Evolutionary conservation across 1,140 invertebrate genomes (phyloP), one percentile per base, ranked within the genome.

Genomic region (Drosophila ficusphila): DNA sequence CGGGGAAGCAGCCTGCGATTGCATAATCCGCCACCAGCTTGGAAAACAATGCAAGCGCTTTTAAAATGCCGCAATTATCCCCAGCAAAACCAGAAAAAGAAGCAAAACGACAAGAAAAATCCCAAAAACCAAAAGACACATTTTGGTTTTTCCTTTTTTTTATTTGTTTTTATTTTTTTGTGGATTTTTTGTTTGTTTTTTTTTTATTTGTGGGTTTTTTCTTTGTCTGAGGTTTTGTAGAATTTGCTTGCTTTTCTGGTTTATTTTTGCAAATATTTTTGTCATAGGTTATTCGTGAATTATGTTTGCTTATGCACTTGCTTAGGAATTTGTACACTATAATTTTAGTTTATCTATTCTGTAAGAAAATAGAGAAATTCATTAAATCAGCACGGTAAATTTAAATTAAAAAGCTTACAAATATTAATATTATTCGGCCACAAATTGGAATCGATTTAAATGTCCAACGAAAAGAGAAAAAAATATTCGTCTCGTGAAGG

Each of bases 1-100:
- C 14, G 11, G 52, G 54, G 54, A 58, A 60, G 57, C 54, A 39
- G 54, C 23, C 47, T 71, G 46, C 39, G 25, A 73, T 81, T 85
- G 76, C 81, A 85, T 86, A 85, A 85, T 76, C 71, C 60, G 27
- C 60, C 79, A 58, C 34, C 51, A 85, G 58, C 62, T 73, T 39
- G 69, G 70, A 74, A 65, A 76, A 86, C 81, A 85, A 85, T 76
- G 81, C 76, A 64, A 86, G 73, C 75, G 73, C 51, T 61, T 86
- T 79, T 79, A 79, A 86, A 85, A 86, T 86, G 81, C 81, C 81
- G 81, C 81, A 86, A 85, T 85, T 85, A 85, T 86, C 72, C 42
- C 52, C 65, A 56, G 76, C 53, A 64, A 57, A 70, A 62, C 54
- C 62, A 68, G 51, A 65, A 79, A 73, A 53, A 53, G 44, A 44